phyloP scores from a whole-genome alignment of 2,888 invertebrate genomes.

The Caenorhabditis sp. region DNA sequence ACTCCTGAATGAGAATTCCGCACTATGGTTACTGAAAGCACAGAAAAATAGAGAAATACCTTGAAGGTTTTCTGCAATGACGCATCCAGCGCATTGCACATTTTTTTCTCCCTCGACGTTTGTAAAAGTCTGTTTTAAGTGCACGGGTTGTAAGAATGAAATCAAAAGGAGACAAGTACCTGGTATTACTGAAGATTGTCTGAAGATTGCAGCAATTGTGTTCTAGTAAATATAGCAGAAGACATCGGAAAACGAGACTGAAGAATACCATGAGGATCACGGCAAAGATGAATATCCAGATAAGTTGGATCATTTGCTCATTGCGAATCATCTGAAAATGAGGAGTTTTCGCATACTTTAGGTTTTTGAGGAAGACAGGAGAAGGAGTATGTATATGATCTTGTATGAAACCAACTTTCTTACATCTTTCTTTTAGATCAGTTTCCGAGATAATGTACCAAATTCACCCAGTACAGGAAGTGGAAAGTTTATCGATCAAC shows the following conservation, averaged over 20 bases:
- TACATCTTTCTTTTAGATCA: too few species aligned
- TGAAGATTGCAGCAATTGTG: constrained; percentile 47
- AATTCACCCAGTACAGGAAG: too few species aligned
- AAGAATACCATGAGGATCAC: constrained; percentile 16
- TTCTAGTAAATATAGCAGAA: constrained; percentile 19
- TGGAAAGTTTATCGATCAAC: too few species aligned
- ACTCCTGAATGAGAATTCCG: constrained; percentile 12
- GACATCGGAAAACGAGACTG: background rate
- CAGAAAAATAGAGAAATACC: constrained; percentile 15
- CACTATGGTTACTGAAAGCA: background rate
- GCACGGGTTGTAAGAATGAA: too few species aligned
- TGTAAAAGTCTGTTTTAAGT: constrained; percentile 51
- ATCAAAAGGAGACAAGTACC: too few species aligned
- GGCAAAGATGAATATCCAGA: constrained; percentile 43
- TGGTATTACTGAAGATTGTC: constrained; percentile 38
- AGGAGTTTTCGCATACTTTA: constrained; percentile 1
- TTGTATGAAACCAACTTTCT: too few species aligned
- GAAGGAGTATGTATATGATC: too few species aligned
- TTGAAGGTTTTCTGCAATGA: constrained; percentile 34
- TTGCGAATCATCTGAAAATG: constrained; percentile 44
- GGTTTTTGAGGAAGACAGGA: constrained; percentile 1
- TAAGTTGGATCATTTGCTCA: constrained; percentile 21
- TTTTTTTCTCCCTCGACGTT: constrained; percentile 36
- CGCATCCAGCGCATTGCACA: constrained; percentile 30
- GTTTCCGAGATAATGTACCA: too few species aligned